Evolutionary conservation across 2,888 invertebrate species (phyloP).

Genomic region (Pachycephus smyrnensis): DNA sequence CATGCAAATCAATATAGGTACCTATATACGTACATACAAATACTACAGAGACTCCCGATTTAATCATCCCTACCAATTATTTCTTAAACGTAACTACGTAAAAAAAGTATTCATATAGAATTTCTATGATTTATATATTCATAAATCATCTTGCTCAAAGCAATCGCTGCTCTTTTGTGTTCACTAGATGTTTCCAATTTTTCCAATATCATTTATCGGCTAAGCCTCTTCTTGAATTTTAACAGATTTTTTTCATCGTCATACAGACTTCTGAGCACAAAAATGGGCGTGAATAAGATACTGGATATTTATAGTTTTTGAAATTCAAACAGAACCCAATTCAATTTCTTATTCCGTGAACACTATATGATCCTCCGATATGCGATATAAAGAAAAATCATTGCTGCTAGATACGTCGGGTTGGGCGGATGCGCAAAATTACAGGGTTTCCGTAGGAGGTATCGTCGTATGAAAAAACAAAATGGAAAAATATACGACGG

Average conservation of each 20-base stretch:
- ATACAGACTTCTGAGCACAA: neutral
- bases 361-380: neutral
- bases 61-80: neutral
- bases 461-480: neutral
- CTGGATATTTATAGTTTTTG: neutral
- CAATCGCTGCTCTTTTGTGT: neutral
- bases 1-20: neutral
- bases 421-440: neutral
- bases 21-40: neutral
- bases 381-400: neutral
- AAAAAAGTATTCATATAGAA: neutral
- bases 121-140: neutral
- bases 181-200: neutral
- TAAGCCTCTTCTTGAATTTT: neutral
- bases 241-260: neutral
- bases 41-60: neutral
- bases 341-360: neutral
- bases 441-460: neutral
- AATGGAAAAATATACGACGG: conserved; percentile 9
- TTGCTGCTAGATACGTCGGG: neutral
- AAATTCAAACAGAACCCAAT: neutral
- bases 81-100: neutral
- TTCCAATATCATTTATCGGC: neutral
- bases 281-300: neutral
- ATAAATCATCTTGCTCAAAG: neutral